phyloP scores from a whole-genome alignment of 2,888 invertebrate species.

The Neoaliturus tenellus region DNA sequence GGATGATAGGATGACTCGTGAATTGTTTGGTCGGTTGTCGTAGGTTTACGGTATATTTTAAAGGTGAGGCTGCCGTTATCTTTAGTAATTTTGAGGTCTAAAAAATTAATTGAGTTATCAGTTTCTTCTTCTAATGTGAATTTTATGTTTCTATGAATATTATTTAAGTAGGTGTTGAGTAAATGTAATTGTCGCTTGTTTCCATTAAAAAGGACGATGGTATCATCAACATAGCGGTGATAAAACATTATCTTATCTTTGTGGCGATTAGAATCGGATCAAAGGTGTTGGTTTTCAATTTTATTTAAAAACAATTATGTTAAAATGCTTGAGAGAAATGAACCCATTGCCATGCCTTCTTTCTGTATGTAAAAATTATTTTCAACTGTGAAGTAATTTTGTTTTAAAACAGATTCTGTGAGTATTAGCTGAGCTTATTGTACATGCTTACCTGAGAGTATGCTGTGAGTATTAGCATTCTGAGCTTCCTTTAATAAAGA shows the following conservation, averaged over 20 bases:
- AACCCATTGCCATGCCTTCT: constrained; percentile 31
- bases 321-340: constrained; percentile 18
- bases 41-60: constrained; percentile 9
- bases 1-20: background rate
- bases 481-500: background rate
- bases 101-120: background rate
- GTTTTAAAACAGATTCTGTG: constrained; percentile 9
- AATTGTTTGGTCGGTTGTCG: background rate
- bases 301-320: constrained; percentile 10
- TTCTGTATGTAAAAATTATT: constrained; percentile 1
- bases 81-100: background rate
- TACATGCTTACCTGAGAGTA: no score
- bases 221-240: background rate
- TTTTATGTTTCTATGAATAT: background rate
- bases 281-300: constrained; percentile 1
- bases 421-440: background rate
- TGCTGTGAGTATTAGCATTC: background rate
- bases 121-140: background rate
- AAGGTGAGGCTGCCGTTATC: no score
- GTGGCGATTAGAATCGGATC: background rate
- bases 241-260: background rate
- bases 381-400: constrained; percentile 14
- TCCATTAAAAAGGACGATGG: background rate
- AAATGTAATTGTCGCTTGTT: background rate
- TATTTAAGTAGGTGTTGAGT: background rate